phyloP scores from a whole-genome alignment of 2,113 vertebrate species.

The Serilophus lunatus region DNA sequence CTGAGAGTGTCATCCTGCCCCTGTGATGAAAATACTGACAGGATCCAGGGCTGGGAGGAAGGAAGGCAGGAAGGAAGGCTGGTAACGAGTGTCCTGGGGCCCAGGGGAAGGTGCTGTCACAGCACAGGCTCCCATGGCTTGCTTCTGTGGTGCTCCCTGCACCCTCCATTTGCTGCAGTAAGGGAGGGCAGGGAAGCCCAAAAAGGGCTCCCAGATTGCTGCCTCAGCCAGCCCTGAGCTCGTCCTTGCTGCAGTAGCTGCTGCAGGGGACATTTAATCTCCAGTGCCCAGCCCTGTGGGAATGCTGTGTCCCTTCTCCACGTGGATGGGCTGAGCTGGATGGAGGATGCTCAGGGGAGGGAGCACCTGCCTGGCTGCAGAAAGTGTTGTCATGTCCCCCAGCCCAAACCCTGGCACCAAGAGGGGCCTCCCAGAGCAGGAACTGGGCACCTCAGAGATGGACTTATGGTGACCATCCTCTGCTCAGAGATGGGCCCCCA shows the following conservation, averaged over 20 bases:
- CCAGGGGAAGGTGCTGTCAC: not conserved
- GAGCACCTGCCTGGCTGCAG: not conserved
- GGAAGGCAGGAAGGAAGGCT: not conserved
- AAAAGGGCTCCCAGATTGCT: not conserved
- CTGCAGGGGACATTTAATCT: not conserved
- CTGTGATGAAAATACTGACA: fast-evolving
- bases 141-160: not conserved
- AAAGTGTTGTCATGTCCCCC: not conserved
- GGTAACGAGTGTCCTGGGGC: not conserved
- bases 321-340: fast-evolving
- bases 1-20: not conserved
- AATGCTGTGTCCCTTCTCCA: fast-evolving
- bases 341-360: fast-evolving
- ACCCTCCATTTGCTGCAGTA: not conserved
- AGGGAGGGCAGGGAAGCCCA: fast-evolving
- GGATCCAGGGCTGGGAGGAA: not conserved
- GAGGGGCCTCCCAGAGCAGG: not conserved
- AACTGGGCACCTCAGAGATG: not conserved
- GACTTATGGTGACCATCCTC: fast-evolving
- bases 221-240: not conserved
- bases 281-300: not conserved
- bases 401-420: not conserved
- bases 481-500: not conserved
- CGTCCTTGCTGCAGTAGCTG: fast-evolving
- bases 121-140: not conserved